These are phyloP conservation scores for Catharus fuscescens DNA, from an alignment of 2,113 vertebrate species.

Conservation along the genomic window DNA sequence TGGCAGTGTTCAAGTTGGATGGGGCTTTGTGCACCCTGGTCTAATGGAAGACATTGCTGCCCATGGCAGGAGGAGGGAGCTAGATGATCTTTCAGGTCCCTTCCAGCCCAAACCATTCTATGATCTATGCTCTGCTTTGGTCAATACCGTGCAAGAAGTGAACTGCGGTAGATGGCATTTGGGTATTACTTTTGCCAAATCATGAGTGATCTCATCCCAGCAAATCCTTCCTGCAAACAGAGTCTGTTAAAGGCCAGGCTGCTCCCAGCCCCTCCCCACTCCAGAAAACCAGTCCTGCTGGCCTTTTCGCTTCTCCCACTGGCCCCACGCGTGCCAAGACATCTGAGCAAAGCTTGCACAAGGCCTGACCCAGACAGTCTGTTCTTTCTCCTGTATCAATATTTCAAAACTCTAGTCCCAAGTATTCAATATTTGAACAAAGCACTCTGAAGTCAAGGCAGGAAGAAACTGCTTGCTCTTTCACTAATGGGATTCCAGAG, in stretches of 20 bases:
- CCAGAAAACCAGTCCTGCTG: not conserved
- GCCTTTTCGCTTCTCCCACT: not conserved
- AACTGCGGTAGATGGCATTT: not conserved
- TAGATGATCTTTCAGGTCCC: not conserved
- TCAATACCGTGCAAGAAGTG: not conserved
- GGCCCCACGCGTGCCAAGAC: not conserved
- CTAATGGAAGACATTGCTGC: not conserved
- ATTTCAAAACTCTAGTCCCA: not conserved
- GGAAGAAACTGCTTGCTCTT: not conserved
- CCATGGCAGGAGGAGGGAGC: not conserved
- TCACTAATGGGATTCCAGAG: not conserved
- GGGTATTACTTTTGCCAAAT: not conserved
- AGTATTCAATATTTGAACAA: slow-evolving; percentile 2
- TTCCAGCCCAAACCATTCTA: not conserved
- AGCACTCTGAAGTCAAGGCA: not conserved
- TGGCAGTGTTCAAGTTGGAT: not conserved
- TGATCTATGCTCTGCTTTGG: not conserved
- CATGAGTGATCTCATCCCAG: not conserved
- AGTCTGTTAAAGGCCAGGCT: not conserved
- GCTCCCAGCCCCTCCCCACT: not conserved
- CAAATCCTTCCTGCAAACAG: not conserved
- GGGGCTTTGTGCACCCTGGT: not conserved
- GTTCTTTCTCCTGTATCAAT: not conserved
- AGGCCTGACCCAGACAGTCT: not conserved
- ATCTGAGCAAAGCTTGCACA: not conserved